Percentiles rank a stretch among this genome's conserved stretches.
These are phyloP conservation scores for Neosilurus hyrtlii DNA, from an alignment of 2,797 vertebrate genomes.

Conservation along the genomic window DNA sequence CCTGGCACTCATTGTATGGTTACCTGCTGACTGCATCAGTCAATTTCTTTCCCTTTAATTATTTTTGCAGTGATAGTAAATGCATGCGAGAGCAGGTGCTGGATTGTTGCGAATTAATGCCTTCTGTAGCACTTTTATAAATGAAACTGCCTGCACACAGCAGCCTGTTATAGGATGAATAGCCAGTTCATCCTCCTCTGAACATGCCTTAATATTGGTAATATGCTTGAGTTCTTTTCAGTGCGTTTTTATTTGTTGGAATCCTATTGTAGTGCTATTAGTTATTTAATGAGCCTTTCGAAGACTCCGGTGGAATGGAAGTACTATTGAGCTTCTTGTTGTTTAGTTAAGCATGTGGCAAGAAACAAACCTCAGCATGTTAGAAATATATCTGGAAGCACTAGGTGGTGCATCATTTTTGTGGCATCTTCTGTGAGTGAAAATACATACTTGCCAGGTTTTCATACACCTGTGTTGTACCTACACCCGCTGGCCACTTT, in stretches of 20 bases:
- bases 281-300: conserved; percentile 5
- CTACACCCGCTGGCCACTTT: neutral
- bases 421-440: conserved; percentile 14
- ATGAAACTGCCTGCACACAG: neutral
- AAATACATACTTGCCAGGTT: neutral
- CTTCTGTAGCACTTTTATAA: conserved; percentile 1
- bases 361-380: conserved; percentile 49
- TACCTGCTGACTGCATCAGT: conserved; percentile 21
- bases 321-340: conserved; percentile 26
- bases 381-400: conserved; percentile 36
- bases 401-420: conserved; percentile 27
- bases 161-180: neutral
- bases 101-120: conserved; percentile 3
- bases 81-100: conserved; percentile 3
- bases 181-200: neutral
- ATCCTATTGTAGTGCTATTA: conserved; percentile 6
- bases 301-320: conserved; percentile 14
- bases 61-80: conserved; percentile 11
- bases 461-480: neutral
- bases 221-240: neutral
- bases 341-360: conserved; percentile 46
- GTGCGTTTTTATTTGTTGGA: neutral
- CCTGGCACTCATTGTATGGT: conserved; percentile 38
- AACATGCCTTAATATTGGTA: neutral
- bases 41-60: neutral